phyloP scores from a whole-genome alignment of 2,113 vertebrate genomes.

The Hippopotamus amphibius region DNA sequence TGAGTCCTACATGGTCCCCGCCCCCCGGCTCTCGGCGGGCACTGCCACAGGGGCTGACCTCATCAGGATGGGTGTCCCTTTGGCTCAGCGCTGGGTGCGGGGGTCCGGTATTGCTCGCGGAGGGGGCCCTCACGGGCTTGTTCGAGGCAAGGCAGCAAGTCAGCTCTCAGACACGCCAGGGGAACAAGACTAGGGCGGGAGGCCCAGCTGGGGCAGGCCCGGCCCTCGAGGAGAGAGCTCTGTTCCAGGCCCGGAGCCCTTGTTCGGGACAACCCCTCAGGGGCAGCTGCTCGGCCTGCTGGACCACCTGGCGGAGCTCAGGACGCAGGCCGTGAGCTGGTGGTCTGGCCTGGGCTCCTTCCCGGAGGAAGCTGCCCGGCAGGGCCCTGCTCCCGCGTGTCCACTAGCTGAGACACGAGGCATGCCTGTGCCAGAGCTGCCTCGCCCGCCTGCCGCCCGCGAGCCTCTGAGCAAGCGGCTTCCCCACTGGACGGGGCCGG shows the following conservation, averaged over 20 bases:
- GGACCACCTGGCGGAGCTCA: neutral
- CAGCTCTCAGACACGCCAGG: rapidly evolving
- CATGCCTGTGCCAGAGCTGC: rapidly evolving
- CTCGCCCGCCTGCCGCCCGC: rapidly evolving
- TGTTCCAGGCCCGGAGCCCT: rapidly evolving
- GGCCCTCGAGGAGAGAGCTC: rapidly evolving
- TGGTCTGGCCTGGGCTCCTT: neutral
- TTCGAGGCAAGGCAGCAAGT: rapidly evolving
- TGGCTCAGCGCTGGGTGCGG: neutral
- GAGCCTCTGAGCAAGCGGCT: neutral
- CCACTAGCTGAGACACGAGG: rapidly evolving
- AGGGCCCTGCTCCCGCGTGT: neutral
- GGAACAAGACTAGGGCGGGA: neutral
- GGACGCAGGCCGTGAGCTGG: neutral
- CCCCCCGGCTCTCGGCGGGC: rapidly evolving
- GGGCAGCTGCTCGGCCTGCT: neutral
- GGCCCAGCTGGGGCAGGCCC: neutral
- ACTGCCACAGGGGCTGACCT: rapidly evolving
- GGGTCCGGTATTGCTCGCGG: rapidly evolving
- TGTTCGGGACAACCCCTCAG: rapidly evolving
- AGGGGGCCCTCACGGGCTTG: neutral
- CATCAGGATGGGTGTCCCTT: neutral
- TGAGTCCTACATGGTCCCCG: neutral
- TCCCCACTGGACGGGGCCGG: neutral
- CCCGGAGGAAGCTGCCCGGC: neutral